Conservation (phyloP, 2,888 invertebrate genomes). For the Latrodectus elegans region DNA sequence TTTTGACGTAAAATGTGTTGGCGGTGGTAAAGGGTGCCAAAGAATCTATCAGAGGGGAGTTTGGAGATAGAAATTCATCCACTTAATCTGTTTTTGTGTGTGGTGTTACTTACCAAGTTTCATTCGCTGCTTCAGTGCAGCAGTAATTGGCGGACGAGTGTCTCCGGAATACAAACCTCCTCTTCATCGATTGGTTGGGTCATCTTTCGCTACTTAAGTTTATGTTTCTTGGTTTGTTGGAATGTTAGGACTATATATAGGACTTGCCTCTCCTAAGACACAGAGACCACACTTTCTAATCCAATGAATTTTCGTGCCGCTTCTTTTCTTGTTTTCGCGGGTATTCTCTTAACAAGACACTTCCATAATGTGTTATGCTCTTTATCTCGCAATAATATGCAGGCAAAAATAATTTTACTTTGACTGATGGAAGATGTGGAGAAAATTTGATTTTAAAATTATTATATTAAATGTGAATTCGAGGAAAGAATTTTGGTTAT, state of each 20-base stretch:
- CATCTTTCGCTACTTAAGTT: slow-evolving; percentile 27
- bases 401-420: too few relatives aligned
- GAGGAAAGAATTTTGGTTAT: too few relatives aligned
- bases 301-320: slow-evolving; percentile 20
- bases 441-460: too few relatives aligned
- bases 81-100: slow-evolving; percentile 51
- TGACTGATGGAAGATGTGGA: too few relatives aligned
- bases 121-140: slow-evolving; percentile 27
- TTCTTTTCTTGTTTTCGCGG: too few relatives aligned
- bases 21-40: not conserved
- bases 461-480: too few relatives aligned
- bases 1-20: not conserved
- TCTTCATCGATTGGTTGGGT: slow-evolving; percentile 33
- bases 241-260: slow-evolving; percentile 16
- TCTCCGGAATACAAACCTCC: slow-evolving; percentile 42
- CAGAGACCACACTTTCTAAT: slow-evolving; percentile 27
- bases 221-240: not conserved
- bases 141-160: slow-evolving; percentile 53
- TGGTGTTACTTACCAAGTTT: slow-evolving; percentile 24
- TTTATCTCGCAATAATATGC: too few relatives aligned
- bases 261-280: slow-evolving; percentile 22
- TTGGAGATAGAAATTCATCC: slow-evolving; percentile 33
- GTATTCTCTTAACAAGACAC: too few relatives aligned
- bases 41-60: not conserved
- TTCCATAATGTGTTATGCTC: too few relatives aligned